Evolutionary conservation across 2,113 vertebrate genomes (phyloP).

Genomic region (Regulus satrapa): DNA sequence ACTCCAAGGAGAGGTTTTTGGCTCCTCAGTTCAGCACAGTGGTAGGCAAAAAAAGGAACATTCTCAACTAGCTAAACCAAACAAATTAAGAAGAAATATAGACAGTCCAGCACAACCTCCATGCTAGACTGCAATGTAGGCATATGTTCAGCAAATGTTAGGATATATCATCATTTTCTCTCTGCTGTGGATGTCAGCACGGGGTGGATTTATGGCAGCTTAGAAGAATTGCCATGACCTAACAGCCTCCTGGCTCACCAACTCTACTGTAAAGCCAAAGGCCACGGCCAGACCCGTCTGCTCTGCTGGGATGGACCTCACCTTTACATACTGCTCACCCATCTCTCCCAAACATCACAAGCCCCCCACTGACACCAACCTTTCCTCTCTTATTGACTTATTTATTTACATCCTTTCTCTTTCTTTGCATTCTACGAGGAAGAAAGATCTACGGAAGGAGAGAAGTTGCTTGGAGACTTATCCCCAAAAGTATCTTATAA

Average conservation of each 20-base stretch:
- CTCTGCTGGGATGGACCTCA: background rate
- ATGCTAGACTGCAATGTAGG: background rate
- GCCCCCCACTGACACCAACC: background rate
- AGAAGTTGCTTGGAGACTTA: background rate
- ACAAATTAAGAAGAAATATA: conserved; percentile 39
- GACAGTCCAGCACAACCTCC: background rate
- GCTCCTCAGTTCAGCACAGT: conserved; percentile 21
- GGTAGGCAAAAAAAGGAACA: conserved; percentile 30
- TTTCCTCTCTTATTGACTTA: background rate
- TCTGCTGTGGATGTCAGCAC: background rate
- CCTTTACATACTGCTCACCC: background rate
- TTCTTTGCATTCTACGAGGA: background rate
- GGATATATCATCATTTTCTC: background rate
- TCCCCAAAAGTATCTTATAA: background rate
- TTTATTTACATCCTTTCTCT: background rate
- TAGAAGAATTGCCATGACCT: background rate
- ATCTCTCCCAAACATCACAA: background rate
- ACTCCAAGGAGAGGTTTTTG: conserved; percentile 8
- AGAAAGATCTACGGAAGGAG: background rate
- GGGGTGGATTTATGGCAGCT: background rate
- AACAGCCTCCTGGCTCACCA: background rate
- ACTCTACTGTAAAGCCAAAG: background rate
- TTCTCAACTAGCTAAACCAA: conserved; percentile 51
- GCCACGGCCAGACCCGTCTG: background rate
- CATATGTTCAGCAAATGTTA: conserved; percentile 14